phyloP scores from a whole-genome alignment of 2,113 vertebrate species.

The Mormoops blainvillei region DNA sequence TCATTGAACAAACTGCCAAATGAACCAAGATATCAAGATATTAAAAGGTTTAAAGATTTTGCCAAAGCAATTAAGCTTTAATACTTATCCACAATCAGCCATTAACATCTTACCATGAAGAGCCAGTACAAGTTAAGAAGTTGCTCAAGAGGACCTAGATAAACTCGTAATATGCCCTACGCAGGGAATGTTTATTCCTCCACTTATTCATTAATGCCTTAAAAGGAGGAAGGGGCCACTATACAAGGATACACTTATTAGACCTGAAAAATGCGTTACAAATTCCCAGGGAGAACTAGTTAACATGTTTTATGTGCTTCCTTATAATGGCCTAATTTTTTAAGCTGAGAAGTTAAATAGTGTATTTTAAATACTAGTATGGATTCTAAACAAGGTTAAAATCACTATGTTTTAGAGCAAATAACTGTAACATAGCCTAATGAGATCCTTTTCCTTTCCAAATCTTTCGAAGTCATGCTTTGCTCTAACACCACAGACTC shows the following conservation, averaged over 20 bases:
- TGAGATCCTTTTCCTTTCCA: not conserved
- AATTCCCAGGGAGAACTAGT: not conserved
- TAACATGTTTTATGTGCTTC: not conserved
- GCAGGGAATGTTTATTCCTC: not conserved
- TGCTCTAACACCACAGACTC: not conserved
- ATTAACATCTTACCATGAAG: not conserved
- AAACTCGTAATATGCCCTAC: not conserved
- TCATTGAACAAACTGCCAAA: slow-evolving; percentile 8
- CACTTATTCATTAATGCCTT: not conserved
- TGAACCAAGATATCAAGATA: slow-evolving; percentile 8
- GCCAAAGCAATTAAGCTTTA: slow-evolving; percentile 31
- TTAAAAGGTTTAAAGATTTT: not conserved
- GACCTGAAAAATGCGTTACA: not conserved
- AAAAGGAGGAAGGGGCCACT: not conserved
- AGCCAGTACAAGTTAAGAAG: not conserved
- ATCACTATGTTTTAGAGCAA: slow-evolving; percentile 7
- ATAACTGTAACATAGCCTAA: not conserved
- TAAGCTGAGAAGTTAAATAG: not conserved
- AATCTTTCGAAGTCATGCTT: not conserved
- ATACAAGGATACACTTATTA: not conserved
- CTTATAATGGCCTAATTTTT: not conserved
- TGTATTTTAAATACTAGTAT: not conserved
- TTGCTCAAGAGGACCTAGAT: not conserved
- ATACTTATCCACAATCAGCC: not conserved
- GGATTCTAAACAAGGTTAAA: slow-evolving; percentile 15